A percentile compares a stretch with the other conserved stretches of the same genome.
phyloP scores from a whole-genome alignment of 2,888 invertebrate species.

The Tetramorium bicarinatum region DNA sequence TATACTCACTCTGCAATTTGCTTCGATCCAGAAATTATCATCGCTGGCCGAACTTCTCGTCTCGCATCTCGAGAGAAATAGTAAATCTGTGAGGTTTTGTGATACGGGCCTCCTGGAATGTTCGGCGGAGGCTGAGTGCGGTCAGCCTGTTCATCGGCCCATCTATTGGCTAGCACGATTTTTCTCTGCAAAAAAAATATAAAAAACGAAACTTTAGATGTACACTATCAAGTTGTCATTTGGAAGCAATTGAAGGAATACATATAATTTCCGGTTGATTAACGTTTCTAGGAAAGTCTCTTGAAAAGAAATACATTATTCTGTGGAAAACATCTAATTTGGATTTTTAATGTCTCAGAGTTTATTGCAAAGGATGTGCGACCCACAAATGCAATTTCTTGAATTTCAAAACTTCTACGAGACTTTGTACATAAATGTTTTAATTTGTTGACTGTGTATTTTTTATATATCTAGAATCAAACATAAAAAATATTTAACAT shows the following conservation, averaged over 20 bases:
- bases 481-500: too few relatives aligned
- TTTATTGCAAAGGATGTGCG: not conserved
- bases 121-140: conserved; percentile 94
- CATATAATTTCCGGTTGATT: not conserved
- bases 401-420: not conserved
- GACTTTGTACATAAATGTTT: not conserved
- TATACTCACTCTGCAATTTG: conserved; percentile 87
- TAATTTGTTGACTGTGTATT: too few relatives aligned
- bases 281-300: not conserved
- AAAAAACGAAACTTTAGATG: not conserved
- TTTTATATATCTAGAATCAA: too few relatives aligned
- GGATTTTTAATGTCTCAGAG: not conserved
- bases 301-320: not conserved
- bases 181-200: conserved; percentile 49
- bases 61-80: conserved; percentile 95
- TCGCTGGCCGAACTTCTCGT: conserved; percentile 91
- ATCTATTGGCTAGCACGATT: conserved; percentile 85
- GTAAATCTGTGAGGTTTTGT: conserved; percentile 93
- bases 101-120: conserved; percentile 94
- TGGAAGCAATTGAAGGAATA: not conserved
- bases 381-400: not conserved
- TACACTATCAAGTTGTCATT: not conserved
- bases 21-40: conserved; percentile 87
- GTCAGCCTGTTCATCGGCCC: conserved; percentile 89
- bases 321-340: not conserved